Conservation (phyloP, 2,888 invertebrate genomes). For the Nemotelus pantherinus region DNA sequence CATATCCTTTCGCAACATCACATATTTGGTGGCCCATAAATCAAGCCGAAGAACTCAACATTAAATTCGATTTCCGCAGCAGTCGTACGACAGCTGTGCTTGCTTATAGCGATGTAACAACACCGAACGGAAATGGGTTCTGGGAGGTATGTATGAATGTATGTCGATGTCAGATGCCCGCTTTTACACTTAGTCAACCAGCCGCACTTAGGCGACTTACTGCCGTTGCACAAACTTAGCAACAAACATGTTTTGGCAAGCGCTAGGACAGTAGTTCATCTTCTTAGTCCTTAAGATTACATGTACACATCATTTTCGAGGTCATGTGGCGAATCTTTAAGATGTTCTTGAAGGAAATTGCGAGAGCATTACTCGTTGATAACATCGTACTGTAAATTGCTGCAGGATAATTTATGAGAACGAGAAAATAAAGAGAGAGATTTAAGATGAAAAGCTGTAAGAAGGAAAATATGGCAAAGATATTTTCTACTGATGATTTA, state of each 20-base stretch:
- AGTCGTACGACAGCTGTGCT: constrained; percentile 84
- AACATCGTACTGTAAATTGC: constrained; percentile 11
- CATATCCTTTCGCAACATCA: constrained; percentile 89
- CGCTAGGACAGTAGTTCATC: constrained; percentile 15
- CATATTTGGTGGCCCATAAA: constrained; percentile 90
- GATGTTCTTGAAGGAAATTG: constrained; percentile 37
- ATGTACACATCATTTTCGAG: constrained; percentile 34
- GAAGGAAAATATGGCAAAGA: too few relatives aligned
- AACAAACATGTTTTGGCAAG: background rate
- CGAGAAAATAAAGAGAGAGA: background rate
- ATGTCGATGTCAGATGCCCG: background rate
- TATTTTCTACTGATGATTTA: too few relatives aligned
- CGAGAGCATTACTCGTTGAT: constrained; percentile 33
- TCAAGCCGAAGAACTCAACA: constrained; percentile 76
- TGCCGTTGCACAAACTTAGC: background rate
- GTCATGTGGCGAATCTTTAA: constrained; percentile 29
- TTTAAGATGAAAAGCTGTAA: too few relatives aligned
- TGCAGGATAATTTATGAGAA: constrained; percentile 18
- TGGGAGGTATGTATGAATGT: constrained; percentile 78
- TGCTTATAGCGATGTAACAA: constrained; percentile 83
- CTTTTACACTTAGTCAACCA: constrained; percentile 16
- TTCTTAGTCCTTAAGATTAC: background rate
- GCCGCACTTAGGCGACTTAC: constrained; percentile 2
- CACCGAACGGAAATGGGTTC: constrained; percentile 78
- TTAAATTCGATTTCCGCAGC: constrained; percentile 89